Percentiles rank a stretch among this genome's conserved stretches.
Evolutionary conservation across 2,797 vertebrate genomes (phyloP).

Genomic region (Vireo griseus): DNA sequence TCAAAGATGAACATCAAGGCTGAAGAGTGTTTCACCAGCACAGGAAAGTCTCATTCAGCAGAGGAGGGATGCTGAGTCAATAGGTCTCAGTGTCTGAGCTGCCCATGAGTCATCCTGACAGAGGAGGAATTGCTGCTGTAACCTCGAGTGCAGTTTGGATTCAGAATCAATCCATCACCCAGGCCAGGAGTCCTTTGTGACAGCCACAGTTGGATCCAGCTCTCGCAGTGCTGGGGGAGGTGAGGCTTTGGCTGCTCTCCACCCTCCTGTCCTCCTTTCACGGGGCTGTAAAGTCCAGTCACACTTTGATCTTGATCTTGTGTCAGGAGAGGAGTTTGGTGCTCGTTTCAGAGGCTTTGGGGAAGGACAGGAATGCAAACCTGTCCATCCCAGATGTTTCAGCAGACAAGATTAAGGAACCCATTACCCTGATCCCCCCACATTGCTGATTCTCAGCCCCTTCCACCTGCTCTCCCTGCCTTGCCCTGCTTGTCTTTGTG

Average conservation of each 20-base stretch:
- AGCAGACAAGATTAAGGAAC: not conserved
- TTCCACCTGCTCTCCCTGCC: conserved; percentile 38
- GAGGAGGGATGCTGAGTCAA: not conserved
- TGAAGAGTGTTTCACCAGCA: not conserved
- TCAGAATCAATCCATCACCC: not conserved
- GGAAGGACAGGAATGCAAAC: not conserved
- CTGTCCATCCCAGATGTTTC: not conserved
- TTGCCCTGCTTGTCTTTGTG: not conserved
- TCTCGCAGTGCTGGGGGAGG: not conserved
- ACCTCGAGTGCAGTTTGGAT: not conserved
- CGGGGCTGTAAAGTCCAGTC: not conserved
- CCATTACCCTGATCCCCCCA: not conserved
- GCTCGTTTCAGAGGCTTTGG: not conserved
- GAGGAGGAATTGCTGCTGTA: not conserved
- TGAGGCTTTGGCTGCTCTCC: not conserved
- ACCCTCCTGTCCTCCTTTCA: not conserved
- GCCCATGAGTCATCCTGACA: not conserved
- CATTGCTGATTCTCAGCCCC: not conserved
- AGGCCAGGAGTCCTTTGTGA: not conserved
- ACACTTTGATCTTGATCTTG: rapidly evolving
- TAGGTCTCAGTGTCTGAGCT: not conserved
- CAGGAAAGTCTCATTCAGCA: not conserved
- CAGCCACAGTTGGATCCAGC: not conserved
- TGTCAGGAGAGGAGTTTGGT: not conserved
- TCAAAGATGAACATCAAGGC: not conserved